Evolutionary conservation across 2,113 vertebrate species (phyloP).

Genomic region (Morone chrysops): DNA sequence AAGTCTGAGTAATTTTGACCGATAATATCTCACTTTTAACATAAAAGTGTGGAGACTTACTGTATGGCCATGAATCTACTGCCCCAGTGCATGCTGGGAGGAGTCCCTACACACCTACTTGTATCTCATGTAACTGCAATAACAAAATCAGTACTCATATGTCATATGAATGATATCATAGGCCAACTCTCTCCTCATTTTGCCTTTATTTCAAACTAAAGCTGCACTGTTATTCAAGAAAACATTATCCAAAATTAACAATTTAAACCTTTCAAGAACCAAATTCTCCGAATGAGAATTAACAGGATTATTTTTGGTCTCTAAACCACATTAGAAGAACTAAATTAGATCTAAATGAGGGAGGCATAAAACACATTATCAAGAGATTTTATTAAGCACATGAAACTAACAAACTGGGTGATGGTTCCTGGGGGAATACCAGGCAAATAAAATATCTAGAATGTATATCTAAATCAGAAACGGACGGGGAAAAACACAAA

Average conservation of each 20-base stretch:
- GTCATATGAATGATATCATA: background rate
- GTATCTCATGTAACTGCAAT: background rate
- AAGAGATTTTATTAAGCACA: background rate
- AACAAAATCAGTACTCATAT: background rate
- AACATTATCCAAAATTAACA: background rate
- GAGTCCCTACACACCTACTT: background rate
- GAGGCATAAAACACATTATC: background rate
- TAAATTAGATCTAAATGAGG: slow-evolving; percentile 1
- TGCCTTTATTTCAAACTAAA: background rate
- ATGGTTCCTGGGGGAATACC: background rate
- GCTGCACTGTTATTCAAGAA: background rate
- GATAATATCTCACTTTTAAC: background rate
- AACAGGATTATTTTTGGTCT: background rate
- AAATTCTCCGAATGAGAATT: background rate
- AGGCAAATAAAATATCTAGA: background rate
- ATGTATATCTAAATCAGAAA: slow-evolving; percentile 11
- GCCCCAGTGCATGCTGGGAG: background rate
- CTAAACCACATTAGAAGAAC: background rate
- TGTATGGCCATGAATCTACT: background rate
- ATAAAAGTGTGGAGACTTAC: background rate
- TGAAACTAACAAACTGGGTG: background rate
- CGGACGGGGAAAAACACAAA: background rate
- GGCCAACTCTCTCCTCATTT: background rate
- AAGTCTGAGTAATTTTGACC: background rate
- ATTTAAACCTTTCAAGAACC: background rate